Evolutionary conservation across 2,888 invertebrate species (phyloP).

Genomic region (Arge pagana): DNA sequence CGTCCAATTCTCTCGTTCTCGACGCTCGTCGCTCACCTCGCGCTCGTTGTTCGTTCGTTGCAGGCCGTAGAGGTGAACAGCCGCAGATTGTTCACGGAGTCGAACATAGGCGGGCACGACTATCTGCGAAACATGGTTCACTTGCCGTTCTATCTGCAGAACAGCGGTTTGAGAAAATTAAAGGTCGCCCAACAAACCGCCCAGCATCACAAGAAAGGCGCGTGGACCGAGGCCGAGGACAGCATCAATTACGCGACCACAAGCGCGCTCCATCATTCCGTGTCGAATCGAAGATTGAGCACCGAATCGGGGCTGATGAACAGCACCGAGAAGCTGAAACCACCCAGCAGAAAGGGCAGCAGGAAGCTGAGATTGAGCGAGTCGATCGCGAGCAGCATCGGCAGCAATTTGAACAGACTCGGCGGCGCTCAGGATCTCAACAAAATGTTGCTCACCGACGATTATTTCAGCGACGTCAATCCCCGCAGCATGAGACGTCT

Average conservation of each 20-base stretch:
- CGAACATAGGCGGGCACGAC: slow-evolving; percentile 92
- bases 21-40: neutral
- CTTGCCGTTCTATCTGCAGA: slow-evolving; percentile 96
- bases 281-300: slow-evolving; percentile 77
- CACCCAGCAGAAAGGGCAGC: slow-evolving; percentile 64
- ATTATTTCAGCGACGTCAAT: slow-evolving; percentile 99
- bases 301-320: slow-evolving; percentile 81
- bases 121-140: slow-evolving; percentile 96
- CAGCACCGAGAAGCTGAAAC: slow-evolving; percentile 79
- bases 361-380: slow-evolving; percentile 82
- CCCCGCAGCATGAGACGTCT: slow-evolving; percentile 94
- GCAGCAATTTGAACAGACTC: slow-evolving; percentile 80
- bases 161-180: slow-evolving; percentile 89
- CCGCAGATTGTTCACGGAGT: slow-evolving; percentile 84
- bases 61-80: slow-evolving; percentile 90
- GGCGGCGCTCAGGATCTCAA: slow-evolving; percentile 76
- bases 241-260: slow-evolving; percentile 56
- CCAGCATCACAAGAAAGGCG: slow-evolving; percentile 49
- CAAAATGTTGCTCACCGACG: slow-evolving; percentile 91
- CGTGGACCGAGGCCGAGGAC: slow-evolving; percentile 64
- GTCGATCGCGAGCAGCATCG: slow-evolving; percentile 89
- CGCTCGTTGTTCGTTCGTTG: slow-evolving; percentile 32
- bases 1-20: slow-evolving; percentile 1
- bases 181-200: slow-evolving; percentile 86
- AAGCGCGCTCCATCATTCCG: slow-evolving; percentile 60